Evolutionary conservation across 2,797 vertebrate species (phyloP), one percentile per base, ranked within the genome.

Genomic region (Darevskia mixta): DNA sequence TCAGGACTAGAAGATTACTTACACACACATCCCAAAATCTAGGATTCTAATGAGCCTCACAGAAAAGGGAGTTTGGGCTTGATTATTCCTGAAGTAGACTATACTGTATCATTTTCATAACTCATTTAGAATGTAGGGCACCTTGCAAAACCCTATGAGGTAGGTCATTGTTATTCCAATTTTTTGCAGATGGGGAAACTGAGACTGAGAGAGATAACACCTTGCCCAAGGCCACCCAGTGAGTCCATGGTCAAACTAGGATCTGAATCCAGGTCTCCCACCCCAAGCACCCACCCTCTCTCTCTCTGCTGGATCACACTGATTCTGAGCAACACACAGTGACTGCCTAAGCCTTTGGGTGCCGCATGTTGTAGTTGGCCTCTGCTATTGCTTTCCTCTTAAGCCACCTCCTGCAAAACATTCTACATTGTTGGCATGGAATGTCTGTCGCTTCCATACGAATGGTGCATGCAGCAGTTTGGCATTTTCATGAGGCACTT

Each of bases 151-250:
- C 71, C 78, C 71, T 76, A 79, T 32, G 71, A 85, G 87, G 78
- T 35, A 85, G 87, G 77, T 88, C 83, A 89, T 81, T 73, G 64
- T 89, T 89, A 85, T 85, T 88, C 87, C 87, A 89, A 88, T 85
- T 79, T 89, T 89, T 89, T 89, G 83, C 88, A 89, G 88, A 89
- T 89, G 88, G 88, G 88, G 88, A 86, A 89, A 89, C 83, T 89
- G 78, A 89, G 83, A 89, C 83, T 85, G 87, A 89, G 69, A 89
- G 88, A 89, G 58, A 89, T 89, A 85, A 89, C 88, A 89, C 17
- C 88, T 86, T 89, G 58, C 78, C 83, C 83, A 89, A 89, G 78
- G 78, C 88, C 88, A 89, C 88, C 83, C 88, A 89, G 88, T 89
- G 88, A 89, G 83, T 89, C 83, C 58, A 82, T 82, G 78, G 43